Percentiles rank a stretch among this genome's conserved stretches.
Evolutionary conservation across 2,797 vertebrate species (phyloP).

Genomic region (Eospalax fontanierii): DNA sequence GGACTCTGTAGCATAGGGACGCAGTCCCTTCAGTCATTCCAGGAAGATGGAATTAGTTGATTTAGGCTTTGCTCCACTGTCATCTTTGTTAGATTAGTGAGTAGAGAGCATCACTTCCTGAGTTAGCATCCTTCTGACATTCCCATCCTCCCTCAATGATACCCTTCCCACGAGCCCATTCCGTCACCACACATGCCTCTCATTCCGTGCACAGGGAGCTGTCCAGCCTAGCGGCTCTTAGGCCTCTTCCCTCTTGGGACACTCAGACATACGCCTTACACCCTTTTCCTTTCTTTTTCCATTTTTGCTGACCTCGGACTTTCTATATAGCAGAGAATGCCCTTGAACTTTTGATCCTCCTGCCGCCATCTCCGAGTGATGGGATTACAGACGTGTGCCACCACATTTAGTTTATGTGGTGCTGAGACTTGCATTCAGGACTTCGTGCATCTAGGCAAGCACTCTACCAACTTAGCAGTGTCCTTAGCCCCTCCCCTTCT

Average conservation of each 20-base stretch:
- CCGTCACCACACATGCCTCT: neutral
- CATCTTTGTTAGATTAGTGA: neutral
- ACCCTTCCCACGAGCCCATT: neutral
- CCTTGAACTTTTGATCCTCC: neutral
- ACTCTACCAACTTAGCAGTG: no score
- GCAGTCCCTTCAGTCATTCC: neutral
- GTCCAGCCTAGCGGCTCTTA: slow-evolving; percentile 7
- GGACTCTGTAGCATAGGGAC: neutral
- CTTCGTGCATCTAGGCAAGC: neutral
- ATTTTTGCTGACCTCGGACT: neutral
- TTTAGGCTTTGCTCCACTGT: neutral
- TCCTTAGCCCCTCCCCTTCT: neutral
- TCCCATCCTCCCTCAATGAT: no score
- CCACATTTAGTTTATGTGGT: no score
- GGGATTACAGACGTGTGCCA: no score
- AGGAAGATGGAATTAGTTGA: neutral
- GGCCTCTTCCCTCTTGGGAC: neutral
- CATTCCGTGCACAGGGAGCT: neutral
- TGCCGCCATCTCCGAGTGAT: neutral
- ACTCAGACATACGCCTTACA: accelerated
- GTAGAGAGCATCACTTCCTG: neutral
- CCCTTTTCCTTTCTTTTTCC: neutral
- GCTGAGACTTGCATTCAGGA: neutral
- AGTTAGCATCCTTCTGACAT: neutral
- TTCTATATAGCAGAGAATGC: neutral